A percentile compares a stretch with the other conserved stretches of the same genome.
phyloP scores from a whole-genome alignment of 2,888 invertebrate species.

The Athripsodes cinereus region DNA sequence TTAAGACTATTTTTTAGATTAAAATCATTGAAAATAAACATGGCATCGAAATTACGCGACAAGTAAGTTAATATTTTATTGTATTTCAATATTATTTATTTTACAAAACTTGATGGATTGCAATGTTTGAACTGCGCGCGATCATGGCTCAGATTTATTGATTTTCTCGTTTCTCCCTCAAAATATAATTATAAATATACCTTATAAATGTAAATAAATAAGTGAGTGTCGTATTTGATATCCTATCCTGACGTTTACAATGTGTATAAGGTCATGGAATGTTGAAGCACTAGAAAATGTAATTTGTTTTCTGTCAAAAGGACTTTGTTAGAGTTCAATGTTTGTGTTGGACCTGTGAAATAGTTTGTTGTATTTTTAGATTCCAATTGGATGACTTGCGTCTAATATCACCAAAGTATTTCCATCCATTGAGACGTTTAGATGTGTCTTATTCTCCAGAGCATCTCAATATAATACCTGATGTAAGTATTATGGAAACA shows the following conservation, averaged over 20 bases:
- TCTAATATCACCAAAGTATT: conserved; percentile 38
- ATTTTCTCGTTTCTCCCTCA: conserved; percentile 47
- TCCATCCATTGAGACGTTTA: conserved; percentile 41
- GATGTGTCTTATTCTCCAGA: conserved; percentile 45
- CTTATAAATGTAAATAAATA: conserved; percentile 50
- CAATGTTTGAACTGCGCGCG: conserved; percentile 22
- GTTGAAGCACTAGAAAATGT: background rate
- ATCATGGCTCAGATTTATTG: conserved; percentile 40
- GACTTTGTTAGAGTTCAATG: background rate
- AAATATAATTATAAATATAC: conserved; percentile 35
- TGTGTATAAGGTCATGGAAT: conserved; percentile 5
- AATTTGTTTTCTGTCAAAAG: background rate
- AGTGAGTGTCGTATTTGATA: conserved; percentile 33
- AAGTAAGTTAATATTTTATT: conserved; percentile 3
- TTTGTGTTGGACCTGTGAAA: conserved; percentile 3
- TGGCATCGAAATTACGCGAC: background rate
- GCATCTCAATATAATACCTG: conserved; percentile 45
- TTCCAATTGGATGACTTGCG: conserved; percentile 14
- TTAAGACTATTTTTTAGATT: no score
- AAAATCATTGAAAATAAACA: no score
- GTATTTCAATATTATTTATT: background rate
- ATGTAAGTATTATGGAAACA: conserved; percentile 43
- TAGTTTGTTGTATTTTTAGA: conserved; percentile 11
- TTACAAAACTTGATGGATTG: background rate
- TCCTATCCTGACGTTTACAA: conserved; percentile 29